Base-by-base conservation (phyloP, 2,113 vertebrate species). In the Catharus minimus region DNA sequence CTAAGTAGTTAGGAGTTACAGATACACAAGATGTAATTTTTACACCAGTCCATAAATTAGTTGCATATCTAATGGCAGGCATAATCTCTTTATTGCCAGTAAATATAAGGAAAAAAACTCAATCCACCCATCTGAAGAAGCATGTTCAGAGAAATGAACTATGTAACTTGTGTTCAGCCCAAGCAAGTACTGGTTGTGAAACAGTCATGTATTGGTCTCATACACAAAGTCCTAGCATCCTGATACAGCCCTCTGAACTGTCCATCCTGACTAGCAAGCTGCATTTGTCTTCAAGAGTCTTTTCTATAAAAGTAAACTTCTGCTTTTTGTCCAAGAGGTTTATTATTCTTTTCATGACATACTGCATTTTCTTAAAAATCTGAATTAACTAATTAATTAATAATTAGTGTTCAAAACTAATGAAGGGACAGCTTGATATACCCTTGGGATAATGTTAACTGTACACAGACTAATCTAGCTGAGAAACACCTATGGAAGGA, bases 281-380 rank as follows among this genome's bases (percentile, higher is more conserved):
- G 15, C 24, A 58, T 38, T 57, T 74, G 16, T 13, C 72, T 88
- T 86, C n/a, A 81, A 65, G 22, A 64, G 21, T 21, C 28, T 87
- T 68, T 32, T 57, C 5, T 23, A 33, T 12, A 60, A 87, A 93
- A 12, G 12, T 32, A 62, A 80, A 79, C 13, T 38, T 36, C 11
- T 27, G 22, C 2, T 57, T 80, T 80, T 86, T 49, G 58, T 46
- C 33, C 50, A 74, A 82, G 7, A 7, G 32, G 26, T 3, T 36
- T 18, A 55, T 56, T 64, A 84, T 50, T 78, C 32, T 84, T 80
- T 33, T 46, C n/a, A 67, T 0, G 3, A 55, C 0, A 0, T 22
- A 60, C 18, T 57, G 32, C 3, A 26, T 76, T 77, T 74, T 78
- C 67, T 66, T 67, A 84, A 86, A 88, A 86, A 62, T 55, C 16